Evolutionary conservation across 2,113 vertebrate genomes (phyloP).

Genomic region (Hemichromis elongatus): DNA sequence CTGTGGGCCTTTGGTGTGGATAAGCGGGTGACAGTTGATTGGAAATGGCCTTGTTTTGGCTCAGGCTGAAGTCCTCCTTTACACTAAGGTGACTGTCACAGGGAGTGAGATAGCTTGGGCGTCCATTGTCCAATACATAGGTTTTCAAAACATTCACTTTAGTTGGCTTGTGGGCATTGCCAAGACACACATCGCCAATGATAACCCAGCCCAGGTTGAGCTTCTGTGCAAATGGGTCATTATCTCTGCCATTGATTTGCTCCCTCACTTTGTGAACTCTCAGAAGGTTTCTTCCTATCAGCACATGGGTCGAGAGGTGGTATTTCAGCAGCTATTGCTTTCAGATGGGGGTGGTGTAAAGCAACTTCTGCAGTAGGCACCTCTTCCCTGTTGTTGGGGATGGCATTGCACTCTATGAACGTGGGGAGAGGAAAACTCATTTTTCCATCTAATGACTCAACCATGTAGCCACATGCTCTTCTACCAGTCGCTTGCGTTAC

Average conservation of each 20-base stretch:
- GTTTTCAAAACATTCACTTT: not conserved
- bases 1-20: not conserved
- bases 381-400: not conserved
- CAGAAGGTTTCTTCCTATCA: not conserved
- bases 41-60: not conserved
- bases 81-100: not conserved
- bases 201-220: conserved; percentile 13
- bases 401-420: not conserved
- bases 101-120: not conserved
- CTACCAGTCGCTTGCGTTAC: not conserved
- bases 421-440: not conserved
- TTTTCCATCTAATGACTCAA: not conserved
- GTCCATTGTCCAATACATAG: not conserved
- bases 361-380: not conserved
- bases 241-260: not conserved
- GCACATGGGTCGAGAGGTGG: not conserved
- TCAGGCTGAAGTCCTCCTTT: not conserved
- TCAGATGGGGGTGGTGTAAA: not conserved
- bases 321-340: not conserved
- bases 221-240: not conserved
- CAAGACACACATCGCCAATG: not conserved
- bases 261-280: not conserved
- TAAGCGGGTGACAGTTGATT: rapidly evolving
- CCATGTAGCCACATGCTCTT: not conserved
- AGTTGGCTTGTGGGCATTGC: not conserved